A percentile compares a stretch with the other conserved stretches of the same genome.
Evolutionary conservation across 2,888 invertebrate species (phyloP).

Genomic region (Macroteleia sp.): DNA sequence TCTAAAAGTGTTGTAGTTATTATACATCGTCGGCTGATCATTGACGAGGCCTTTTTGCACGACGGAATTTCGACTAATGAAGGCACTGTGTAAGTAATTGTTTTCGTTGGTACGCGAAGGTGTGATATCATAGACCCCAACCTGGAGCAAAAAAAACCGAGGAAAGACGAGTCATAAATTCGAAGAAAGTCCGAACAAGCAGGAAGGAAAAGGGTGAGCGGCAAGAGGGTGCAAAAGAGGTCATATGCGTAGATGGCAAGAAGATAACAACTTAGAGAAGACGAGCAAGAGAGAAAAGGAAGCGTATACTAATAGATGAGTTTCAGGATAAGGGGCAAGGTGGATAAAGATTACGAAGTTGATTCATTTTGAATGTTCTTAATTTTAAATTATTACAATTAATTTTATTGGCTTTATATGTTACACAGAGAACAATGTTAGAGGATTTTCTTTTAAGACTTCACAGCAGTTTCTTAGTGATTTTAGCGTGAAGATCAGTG

Average conservation of each 20-base stretch:
- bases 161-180: slow-evolving; percentile 17
- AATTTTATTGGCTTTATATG: no score
- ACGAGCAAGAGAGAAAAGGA: neutral
- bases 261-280: slow-evolving; percentile 9
- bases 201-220: slow-evolving; percentile 3
- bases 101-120: slow-evolving; percentile 28
- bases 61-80: slow-evolving; percentile 54
- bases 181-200: slow-evolving; percentile 9
- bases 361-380: slow-evolving; percentile 5
- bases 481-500: no score
- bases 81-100: slow-evolving; percentile 31
- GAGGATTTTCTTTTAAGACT: no score
- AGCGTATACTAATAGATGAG: slow-evolving; percentile 1
- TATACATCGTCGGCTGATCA: slow-evolving; percentile 57
- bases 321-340: slow-evolving; percentile 11
- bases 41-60: slow-evolving; percentile 36
- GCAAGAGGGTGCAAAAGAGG: slow-evolving; percentile 8
- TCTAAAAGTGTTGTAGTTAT: slow-evolving; percentile 63
- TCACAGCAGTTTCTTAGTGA: no score
- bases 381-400: slow-evolving; percentile 21
- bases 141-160: slow-evolving; percentile 13
- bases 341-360: slow-evolving; percentile 4
- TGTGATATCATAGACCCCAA: slow-evolving; percentile 36
- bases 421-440: no score
- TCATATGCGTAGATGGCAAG: slow-evolving; percentile 11